phyloP scores from a whole-genome alignment of 2,113 vertebrate genomes.

The Eonycteris spelaea region DNA sequence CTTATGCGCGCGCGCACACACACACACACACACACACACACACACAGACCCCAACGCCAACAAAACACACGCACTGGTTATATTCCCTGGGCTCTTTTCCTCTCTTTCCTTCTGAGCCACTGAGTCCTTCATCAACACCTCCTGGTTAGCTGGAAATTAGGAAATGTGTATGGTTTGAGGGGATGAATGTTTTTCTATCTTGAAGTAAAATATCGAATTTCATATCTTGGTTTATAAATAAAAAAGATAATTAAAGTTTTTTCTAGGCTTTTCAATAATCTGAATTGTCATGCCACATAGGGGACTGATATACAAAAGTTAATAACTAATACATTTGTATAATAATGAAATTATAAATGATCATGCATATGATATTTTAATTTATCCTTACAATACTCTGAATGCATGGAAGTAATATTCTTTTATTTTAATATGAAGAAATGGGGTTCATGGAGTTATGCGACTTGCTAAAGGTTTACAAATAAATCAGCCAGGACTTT shows the following conservation, averaged over 20 bases:
- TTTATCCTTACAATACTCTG: not conserved
- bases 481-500: not conserved
- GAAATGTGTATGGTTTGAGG: not conserved
- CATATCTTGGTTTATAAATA: not conserved
- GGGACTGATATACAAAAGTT: not conserved
- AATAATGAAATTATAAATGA: not conserved
- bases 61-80: not conserved
- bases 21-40: not conserved
- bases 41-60: rapidly evolving
- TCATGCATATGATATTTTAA: not conserved
- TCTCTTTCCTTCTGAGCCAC: not conserved
- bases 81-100: not conserved
- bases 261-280: not conserved
- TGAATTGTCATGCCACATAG: not conserved
- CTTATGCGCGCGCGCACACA: too few species aligned
- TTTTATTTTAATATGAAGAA: not conserved
- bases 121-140: not conserved
- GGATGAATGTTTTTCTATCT: not conserved
- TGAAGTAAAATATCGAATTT: not conserved
- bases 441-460: not conserved
- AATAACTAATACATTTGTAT: not conserved
- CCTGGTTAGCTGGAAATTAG: not conserved
- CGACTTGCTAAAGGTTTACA: not conserved
- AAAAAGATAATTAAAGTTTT: not conserved
- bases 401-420: not conserved